Percentiles rank a stretch among this genome's conserved stretches.
phyloP scores from a whole-genome alignment of 2,888 invertebrate genomes.

The Eucera pruinosa region DNA sequence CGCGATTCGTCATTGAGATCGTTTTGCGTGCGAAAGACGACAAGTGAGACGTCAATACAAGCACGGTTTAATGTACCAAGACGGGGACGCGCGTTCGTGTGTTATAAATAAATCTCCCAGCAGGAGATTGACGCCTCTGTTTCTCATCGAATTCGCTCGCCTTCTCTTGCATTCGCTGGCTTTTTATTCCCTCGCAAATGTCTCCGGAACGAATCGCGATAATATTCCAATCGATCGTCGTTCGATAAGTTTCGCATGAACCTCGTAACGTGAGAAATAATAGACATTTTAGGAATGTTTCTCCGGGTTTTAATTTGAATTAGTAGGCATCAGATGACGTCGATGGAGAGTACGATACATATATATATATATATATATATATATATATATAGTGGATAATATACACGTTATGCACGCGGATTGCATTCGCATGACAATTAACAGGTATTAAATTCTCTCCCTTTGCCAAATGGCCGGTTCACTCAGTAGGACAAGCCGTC shows the following conservation, averaged over 20 bases:
- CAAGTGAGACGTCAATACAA: constrained; percentile 53
- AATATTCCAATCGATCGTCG: not conserved
- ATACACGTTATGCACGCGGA: constrained; percentile 41
- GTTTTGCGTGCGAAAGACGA: constrained; percentile 46
- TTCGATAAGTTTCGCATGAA: no score
- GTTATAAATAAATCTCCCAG: constrained; percentile 59
- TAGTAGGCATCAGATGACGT: no score
- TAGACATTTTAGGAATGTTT: no score
- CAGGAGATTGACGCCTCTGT: constrained; percentile 54
- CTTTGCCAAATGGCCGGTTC: constrained; percentile 62
- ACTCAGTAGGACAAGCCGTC: constrained; percentile 62
- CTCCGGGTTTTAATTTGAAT: no score
- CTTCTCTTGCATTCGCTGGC: not conserved
- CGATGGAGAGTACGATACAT: not conserved
- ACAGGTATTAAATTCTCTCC: constrained; percentile 66
- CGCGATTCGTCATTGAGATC: constrained; percentile 60
- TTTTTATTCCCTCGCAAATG: not conserved
- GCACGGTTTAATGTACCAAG: constrained; percentile 44
- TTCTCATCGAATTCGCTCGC: constrained; percentile 18
- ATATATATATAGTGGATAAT: constrained; percentile 9
- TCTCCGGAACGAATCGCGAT: not conserved
- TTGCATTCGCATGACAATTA: constrained; percentile 64
- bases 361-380: not conserved
- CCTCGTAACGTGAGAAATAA: no score
- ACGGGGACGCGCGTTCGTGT: constrained; percentile 31